A percentile compares a stretch with the other conserved stretches of the same genome.
Conservation (phyloP, 1,140 invertebrate species). For the Pomacea maculata region DNA sequence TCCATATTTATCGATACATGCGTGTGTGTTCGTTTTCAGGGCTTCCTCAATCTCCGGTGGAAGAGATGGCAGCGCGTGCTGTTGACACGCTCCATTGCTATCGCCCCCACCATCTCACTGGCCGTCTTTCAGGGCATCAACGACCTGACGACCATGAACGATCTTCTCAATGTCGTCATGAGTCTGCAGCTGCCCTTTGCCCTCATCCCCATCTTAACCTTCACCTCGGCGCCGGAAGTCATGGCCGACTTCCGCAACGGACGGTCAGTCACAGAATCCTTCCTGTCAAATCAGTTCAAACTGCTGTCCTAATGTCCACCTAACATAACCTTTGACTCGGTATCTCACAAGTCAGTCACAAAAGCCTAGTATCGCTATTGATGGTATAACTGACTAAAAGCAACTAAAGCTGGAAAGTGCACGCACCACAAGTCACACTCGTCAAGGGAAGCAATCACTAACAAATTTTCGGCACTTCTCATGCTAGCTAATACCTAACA, state of each 20-base stretch:
- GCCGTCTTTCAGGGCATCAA: conserved; percentile 79
- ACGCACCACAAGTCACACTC: too few species aligned
- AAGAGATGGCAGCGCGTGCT: conserved; percentile 88
- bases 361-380: too few species aligned
- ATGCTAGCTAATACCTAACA: too few species aligned
- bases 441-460: too few species aligned
- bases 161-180: conserved; percentile 91
- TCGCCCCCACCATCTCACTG: conserved; percentile 86
- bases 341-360: too few species aligned
- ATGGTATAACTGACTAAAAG: too few species aligned
- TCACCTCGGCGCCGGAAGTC: conserved; percentile 80
- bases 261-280: conserved; percentile 42
- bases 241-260: conserved; percentile 72
- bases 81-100: conserved; percentile 86
- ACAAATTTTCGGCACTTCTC: too few species aligned
- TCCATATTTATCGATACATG: too few species aligned
- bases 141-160: conserved; percentile 85
- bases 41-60: conserved; percentile 90
- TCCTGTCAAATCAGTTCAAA: too few species aligned
- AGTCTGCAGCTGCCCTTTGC: conserved; percentile 78
- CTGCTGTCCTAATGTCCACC: too few species aligned
- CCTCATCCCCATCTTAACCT: conserved; percentile 86
- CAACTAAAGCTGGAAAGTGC: too few species aligned
- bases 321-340: too few species aligned
- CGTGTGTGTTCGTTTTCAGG: conserved; percentile 65